Evolutionary conservation across 2,797 vertebrate genomes (phyloP), one percentile per base, ranked within the genome.

Genomic region (Tauraco hartlaubi): DNA sequence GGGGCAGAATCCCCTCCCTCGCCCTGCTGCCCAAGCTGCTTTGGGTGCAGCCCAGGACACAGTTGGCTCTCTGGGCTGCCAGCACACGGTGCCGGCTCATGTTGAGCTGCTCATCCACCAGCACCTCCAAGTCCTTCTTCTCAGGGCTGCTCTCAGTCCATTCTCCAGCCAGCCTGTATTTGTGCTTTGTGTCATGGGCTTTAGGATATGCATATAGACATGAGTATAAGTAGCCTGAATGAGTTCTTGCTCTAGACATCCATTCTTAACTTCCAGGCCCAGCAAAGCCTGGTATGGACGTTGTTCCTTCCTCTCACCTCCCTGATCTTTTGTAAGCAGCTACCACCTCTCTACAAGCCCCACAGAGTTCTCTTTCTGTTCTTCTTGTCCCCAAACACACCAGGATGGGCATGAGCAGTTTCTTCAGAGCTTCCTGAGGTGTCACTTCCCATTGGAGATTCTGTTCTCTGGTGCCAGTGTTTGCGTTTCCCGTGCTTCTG

Each of bases 341-440:
- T 62, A 8, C 18, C 35, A 29, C n/a, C 31, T 78, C 5, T 0
- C 44, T 9, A 15, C 0, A 0, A 66, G 62, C 43, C 52, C 51
- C 12, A 11, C 20, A 28, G 35, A 7, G 4, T 63, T 61, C 31
- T 79, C 15, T 35, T 51, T 39, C 59, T 55, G 23, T 37, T 29
- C 55, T 76, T 8, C 69, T 41, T 29, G 17, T 54, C 31, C 14
- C 2, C 73, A 74, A 6, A 26, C 29, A 44, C 26, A 19, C 16
- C 61, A 67, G n/a, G 15, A 2, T 79, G 33, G 37, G 39, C 17
- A 28, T 15, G 6, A 59, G 14, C 31, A 4, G 37, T 54, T 75
- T 49, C 41, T 41, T 12, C 52, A 23, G 58, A 31, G 31, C 35
- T 61, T 69, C 51, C 68, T 4, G 0, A 69, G 43, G 43, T 26